Percentiles rank a stretch among this genome's conserved stretches.
These are phyloP conservation scores for Lutjanus campechanus DNA, from an alignment of 2,797 vertebrate genomes.

Conservation along the genomic window DNA sequence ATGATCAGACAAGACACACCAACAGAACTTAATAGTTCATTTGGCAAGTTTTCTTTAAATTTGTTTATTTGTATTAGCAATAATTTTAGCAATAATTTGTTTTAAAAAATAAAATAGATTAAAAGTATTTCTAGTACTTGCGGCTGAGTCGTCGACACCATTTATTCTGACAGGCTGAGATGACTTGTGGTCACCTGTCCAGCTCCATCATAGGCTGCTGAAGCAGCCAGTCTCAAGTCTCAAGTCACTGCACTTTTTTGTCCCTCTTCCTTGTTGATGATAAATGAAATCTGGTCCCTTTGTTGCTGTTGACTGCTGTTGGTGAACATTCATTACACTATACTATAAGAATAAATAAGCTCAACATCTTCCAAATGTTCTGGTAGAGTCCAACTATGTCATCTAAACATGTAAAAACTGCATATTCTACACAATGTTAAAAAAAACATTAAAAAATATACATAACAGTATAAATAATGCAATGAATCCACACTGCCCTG, in stretches of 20 bases:
- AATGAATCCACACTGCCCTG: conserved; percentile 57
- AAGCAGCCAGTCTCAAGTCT: too few species aligned
- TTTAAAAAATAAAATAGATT: conserved; percentile 11
- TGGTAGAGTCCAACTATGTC: background rate
- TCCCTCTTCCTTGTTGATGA: background rate
- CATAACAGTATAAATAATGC: conserved; percentile 68
- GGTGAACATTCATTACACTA: conserved; percentile 5
- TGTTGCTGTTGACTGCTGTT: background rate
- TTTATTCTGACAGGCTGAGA: background rate
- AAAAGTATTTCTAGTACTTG: conserved; percentile 10
- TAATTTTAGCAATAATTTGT: background rate
- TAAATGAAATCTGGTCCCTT: background rate
- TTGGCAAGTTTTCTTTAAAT: conserved; percentile 30
- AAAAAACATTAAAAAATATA: conserved; percentile 36
- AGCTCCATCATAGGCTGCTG: background rate
- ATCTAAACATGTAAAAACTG: background rate
- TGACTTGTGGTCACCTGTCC: conserved; percentile 8
- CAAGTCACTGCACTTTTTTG: background rate
- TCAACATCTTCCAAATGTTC: conserved; percentile 21
- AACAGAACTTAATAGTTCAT: conserved; percentile 16
- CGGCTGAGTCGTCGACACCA: background rate
- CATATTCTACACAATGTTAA: conserved; percentile 31
- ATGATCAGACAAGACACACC: conserved; percentile 8
- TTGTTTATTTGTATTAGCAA: conserved; percentile 15
- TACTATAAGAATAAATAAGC: conserved; percentile 53